These are phyloP conservation scores for Fulmarus glacialis DNA, from an alignment of 2,113 vertebrate species.

Conservation along the genomic window DNA sequence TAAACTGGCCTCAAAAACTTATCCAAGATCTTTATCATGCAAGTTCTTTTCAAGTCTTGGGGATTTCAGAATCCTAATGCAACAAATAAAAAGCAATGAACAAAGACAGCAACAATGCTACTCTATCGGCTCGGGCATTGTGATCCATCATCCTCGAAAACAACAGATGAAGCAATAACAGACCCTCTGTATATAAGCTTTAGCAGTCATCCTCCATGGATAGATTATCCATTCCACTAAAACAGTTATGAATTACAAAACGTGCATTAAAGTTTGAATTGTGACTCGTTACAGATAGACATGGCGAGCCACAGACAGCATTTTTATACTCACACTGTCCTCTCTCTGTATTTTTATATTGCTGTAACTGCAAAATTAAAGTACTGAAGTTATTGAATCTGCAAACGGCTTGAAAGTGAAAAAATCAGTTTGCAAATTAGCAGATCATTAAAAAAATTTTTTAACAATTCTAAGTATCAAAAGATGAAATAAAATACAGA, in stretches of 20 bases:
- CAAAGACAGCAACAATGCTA: background rate
- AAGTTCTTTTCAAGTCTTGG: background rate
- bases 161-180: background rate
- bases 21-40: background rate
- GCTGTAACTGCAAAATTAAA: background rate
- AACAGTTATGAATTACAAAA: background rate
- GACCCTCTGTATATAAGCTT: background rate
- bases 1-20: background rate
- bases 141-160: rapidly evolving
- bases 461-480: background rate
- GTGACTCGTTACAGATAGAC: background rate
- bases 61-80: background rate
- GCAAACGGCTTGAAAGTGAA: background rate
- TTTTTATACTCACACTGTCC: background rate
- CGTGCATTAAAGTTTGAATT: background rate
- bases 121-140: rapidly evolving
- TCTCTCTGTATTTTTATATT: background rate
- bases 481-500: background rate
- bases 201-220: background rate
- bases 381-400: background rate
- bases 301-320: rapidly evolving
- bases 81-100: background rate
- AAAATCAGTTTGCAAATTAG: background rate
- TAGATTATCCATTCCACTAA: background rate
- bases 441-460: background rate